A percentile compares a stretch with the other conserved stretches of the same genome.
Conservation (phyloP, 2,797 vertebrate genomes). For the Cirrhinus molitorella region DNA sequence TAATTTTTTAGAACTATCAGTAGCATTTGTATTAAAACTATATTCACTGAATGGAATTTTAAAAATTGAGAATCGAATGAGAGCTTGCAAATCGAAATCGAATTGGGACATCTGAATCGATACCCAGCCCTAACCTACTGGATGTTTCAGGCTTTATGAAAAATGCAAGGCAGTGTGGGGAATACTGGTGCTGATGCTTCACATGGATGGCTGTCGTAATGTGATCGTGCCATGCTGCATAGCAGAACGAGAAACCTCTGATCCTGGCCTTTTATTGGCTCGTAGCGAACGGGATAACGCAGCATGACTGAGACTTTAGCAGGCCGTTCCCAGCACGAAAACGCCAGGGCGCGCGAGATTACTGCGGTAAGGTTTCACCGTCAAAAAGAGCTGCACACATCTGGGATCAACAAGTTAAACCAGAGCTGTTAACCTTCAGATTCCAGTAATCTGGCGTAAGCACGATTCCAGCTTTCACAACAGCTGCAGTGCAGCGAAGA, state of each 20-base stretch:
- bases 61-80: too few species aligned
- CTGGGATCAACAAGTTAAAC: constrained; percentile 76
- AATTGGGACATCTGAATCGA: too few species aligned
- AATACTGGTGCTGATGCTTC: constrained; percentile 28
- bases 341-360: constrained; percentile 32
- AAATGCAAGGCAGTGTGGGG: constrained; percentile 14
- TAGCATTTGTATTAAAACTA: too few species aligned
- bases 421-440: constrained; percentile 72
- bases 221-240: constrained; percentile 1
- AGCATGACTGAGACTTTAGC: constrained; percentile 40
- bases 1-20: too few species aligned
- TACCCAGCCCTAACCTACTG: too few species aligned
- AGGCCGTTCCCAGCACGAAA: constrained; percentile 47
- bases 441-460: constrained; percentile 72
- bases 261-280: constrained; percentile 42
- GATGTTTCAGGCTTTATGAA: constrained; percentile 29
- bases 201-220: constrained; percentile 36
- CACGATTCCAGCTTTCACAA: constrained; percentile 68
- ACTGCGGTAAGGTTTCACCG: constrained; percentile 16
- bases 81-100: too few species aligned
- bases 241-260: not conserved
- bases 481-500: constrained; percentile 67
- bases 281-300: constrained; percentile 18
- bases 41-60: too few species aligned
- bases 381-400: constrained; percentile 66